Conservation (phyloP, 2,113 vertebrate species). For the Mus musculus region DNA sequence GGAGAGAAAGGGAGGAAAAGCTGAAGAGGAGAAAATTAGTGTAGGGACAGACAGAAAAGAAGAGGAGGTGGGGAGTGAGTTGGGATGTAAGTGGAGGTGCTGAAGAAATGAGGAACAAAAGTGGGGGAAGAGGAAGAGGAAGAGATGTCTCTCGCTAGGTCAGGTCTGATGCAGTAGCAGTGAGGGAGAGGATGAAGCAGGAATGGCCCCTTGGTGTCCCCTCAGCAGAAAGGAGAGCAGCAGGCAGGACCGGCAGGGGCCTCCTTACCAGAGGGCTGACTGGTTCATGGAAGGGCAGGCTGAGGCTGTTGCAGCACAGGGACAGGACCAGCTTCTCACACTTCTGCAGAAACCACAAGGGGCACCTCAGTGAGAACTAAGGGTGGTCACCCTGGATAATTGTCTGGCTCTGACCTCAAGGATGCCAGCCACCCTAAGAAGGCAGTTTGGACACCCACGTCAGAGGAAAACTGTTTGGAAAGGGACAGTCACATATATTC, state of each 20-base stretch:
- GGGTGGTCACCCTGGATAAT: background rate
- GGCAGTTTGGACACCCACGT: background rate
- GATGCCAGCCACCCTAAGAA: background rate
- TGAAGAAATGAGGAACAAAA: background rate
- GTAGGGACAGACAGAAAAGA: background rate
- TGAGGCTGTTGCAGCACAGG: conserved; percentile 95
- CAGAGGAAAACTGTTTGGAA: background rate
- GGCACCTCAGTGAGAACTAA: background rate
- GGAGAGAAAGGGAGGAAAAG: background rate
- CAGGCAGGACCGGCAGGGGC: background rate
- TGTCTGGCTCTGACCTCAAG: background rate
- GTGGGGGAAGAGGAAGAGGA: background rate
- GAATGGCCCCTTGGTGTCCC: background rate
- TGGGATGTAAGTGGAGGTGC: background rate
- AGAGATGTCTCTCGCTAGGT: background rate
- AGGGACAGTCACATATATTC: background rate
- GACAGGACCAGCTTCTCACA: conserved; percentile 96
- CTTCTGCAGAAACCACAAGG: conserved; percentile 89
- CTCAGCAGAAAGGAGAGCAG: background rate
- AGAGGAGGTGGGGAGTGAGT: conserved; percentile 2
- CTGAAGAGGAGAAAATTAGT: background rate
- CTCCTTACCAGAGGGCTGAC: conserved; percentile 96
- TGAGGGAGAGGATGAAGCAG: background rate
- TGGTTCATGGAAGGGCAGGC: conserved; percentile 97
- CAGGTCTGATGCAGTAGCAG: background rate